Base-by-base conservation (phyloP, 2,113 vertebrate genomes). In the Bos indicus region DNA sequence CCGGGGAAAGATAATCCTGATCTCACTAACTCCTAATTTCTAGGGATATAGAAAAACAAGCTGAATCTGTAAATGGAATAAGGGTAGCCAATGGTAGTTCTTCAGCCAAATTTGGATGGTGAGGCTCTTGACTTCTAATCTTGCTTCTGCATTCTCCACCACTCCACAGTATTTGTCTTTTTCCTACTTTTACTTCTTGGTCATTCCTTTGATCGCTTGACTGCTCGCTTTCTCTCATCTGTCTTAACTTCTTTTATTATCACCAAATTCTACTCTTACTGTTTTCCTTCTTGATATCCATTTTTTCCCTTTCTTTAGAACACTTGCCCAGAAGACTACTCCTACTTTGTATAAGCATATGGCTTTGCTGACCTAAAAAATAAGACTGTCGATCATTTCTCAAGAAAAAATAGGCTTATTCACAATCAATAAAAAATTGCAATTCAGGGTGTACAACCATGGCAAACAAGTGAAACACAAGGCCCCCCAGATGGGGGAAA, bases 1-100 rank as follows among this genome's bases (percentile, higher is more conserved):
- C 91, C 84, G 40, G 95, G 54, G 96, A 94, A 95, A 96, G 43
- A 95, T 90, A 96, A 96, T 36, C 36, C 86, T 97, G 56, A 4
- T 0, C 74, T 98, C 94, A 94, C 52, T 96, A 78, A 97, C 51
- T 97, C 81, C 83, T 91, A 93, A 0, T 81, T 94, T 97, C 62
- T 90, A 90, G 86, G 60, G 92, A 78, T 87, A 90, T 82, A 16
- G 54, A 81, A 91, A 96, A 91, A 96, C 40, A 86, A 26, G n/a
- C 48, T 10, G 48, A 96, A n/a, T 48, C 90, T 95, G n/a, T 84
- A 94, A 95, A 97, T 95, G 56, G 90, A 71, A 91, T 51, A 62
- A 71, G 81, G 46, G 81, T 36, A 95, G 67, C 1, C 54, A 97
- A 84, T 51, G 80, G 64, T 17, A 78, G 16, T 2, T 88, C 36